These are phyloP conservation scores for Lasioglossum lativentre DNA, from an alignment of 2,888 invertebrate genomes.

Conservation along the genomic window DNA sequence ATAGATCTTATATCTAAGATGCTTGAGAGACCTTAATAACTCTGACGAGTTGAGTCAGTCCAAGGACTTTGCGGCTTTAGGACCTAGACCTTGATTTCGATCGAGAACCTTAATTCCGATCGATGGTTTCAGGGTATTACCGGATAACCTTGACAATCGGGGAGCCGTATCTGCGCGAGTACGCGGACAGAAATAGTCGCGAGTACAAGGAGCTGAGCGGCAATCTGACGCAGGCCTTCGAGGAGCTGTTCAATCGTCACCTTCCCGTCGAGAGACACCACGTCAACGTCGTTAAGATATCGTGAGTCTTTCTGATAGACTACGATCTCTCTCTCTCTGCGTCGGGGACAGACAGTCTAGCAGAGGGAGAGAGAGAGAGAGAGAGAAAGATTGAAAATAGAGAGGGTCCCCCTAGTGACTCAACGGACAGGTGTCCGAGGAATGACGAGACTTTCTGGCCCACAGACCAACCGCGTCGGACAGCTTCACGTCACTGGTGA, in stretches of 20 bases:
- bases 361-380: neutral
- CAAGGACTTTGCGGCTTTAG: neutral
- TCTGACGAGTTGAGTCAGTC: neutral
- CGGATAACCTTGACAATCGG: slow-evolving; percentile 87
- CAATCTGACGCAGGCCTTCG: slow-evolving; percentile 87
- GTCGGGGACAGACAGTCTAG: neutral
- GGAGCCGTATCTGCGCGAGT: slow-evolving; percentile 87
- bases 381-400: neutral
- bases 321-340: neutral
- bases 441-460: slow-evolving; percentile 3
- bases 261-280: slow-evolving; percentile 73
- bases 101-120: neutral
- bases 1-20: too few relatives aligned
- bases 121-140: slow-evolving; percentile 83
- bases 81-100: neutral
- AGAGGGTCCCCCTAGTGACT: neutral
- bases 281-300: slow-evolving; percentile 89
- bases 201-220: slow-evolving; percentile 87
- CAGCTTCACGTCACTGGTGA: slow-evolving; percentile 88
- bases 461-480: slow-evolving; percentile 86
- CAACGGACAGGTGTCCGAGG: neutral
- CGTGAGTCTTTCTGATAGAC: slow-evolving; percentile 86
- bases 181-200: slow-evolving; percentile 87
- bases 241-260: slow-evolving; percentile 85
- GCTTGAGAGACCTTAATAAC: neutral